Evolutionary conservation across 2,888 invertebrate species (phyloP).

Genomic region (Sthenelais limicola): DNA sequence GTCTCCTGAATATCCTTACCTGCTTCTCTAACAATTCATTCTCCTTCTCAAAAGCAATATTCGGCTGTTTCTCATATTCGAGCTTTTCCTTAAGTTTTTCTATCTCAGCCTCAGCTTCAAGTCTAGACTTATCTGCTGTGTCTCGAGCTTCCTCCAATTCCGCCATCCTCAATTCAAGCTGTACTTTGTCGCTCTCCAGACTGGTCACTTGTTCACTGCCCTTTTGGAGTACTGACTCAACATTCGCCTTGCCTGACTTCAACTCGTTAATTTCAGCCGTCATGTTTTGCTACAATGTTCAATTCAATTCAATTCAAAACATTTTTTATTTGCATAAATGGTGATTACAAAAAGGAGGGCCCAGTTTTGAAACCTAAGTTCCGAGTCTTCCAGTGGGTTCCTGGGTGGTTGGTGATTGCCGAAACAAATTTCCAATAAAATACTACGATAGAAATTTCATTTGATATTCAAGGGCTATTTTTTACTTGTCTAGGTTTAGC

Average conservation of each 20-base stretch:
- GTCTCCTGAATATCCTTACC: too few species aligned
- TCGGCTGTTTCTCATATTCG: constrained; percentile 57
- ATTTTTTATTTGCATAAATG: too few species aligned
- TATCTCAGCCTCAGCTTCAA: constrained; percentile 52
- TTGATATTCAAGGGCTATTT: too few species aligned
- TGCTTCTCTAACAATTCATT: constrained; percentile 54
- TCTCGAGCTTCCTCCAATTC: constrained; percentile 42
- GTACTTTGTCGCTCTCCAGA: constrained; percentile 35
- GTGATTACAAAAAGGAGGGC: too few species aligned
- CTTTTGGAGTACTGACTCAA: constrained; percentile 12
- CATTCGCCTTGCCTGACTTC: background rate
- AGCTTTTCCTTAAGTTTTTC: constrained; percentile 54
- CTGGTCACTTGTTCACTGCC: constrained; percentile 28
- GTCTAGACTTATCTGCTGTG: constrained; percentile 1
- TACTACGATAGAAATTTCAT: background rate
- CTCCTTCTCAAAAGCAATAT: constrained; percentile 54
- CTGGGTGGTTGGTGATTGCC: too few species aligned
- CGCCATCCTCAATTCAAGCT: constrained; percentile 38
- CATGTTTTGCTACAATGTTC: constrained; percentile 17
- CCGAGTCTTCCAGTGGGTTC: too few species aligned
- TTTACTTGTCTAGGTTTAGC: too few species aligned
- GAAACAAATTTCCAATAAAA: background rate
- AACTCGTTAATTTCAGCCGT: constrained; percentile 19
- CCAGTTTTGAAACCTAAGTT: too few species aligned
- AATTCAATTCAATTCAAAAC: too few species aligned